These are phyloP conservation scores for Moxostoma hubbsi DNA, from an alignment of 2,797 vertebrate genomes.

Conservation along the genomic window DNA sequence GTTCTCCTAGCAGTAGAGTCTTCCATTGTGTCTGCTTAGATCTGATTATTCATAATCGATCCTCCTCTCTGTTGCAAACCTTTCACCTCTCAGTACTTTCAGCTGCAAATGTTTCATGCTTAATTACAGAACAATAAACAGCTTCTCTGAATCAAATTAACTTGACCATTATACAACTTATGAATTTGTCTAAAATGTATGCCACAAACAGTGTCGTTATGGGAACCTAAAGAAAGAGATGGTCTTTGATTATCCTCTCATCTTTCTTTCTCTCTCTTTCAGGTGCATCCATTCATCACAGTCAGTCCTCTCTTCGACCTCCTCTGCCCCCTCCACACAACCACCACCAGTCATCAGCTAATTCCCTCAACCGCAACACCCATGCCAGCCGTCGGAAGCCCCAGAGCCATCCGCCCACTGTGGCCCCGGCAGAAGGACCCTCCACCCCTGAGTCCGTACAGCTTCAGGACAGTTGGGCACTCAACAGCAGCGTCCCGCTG, in stretches of 20 bases:
- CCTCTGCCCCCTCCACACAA: slow-evolving; percentile 84
- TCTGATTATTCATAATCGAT: slow-evolving; percentile 48
- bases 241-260: too few species aligned
- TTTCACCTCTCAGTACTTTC: slow-evolving; percentile 17
- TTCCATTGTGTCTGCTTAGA: slow-evolving; percentile 34
- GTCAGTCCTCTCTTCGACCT: slow-evolving; percentile 84
- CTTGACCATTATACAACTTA: background rate
- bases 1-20: slow-evolving; percentile 11
- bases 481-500: slow-evolving; percentile 88
- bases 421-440: slow-evolving; percentile 82
- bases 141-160: slow-evolving; percentile 1
- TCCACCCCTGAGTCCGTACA: slow-evolving; percentile 88
- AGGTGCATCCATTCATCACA: slow-evolving; percentile 87
- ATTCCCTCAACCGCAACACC: slow-evolving; percentile 87
- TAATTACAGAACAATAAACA: slow-evolving; percentile 8
- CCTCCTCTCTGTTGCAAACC: slow-evolving; percentile 18
- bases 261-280: slow-evolving; percentile 38
- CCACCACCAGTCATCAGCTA: slow-evolving; percentile 88
- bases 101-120: slow-evolving; percentile 7
- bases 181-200: slow-evolving; percentile 2
- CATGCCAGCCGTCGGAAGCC: slow-evolving; percentile 82
- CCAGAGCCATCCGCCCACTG: slow-evolving; percentile 81
- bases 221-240: background rate
- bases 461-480: slow-evolving; percentile 91
- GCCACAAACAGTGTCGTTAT: background rate